Evolutionary conservation across 2,888 invertebrate species (phyloP).

Genomic region (Isotomurus palustris): DNA sequence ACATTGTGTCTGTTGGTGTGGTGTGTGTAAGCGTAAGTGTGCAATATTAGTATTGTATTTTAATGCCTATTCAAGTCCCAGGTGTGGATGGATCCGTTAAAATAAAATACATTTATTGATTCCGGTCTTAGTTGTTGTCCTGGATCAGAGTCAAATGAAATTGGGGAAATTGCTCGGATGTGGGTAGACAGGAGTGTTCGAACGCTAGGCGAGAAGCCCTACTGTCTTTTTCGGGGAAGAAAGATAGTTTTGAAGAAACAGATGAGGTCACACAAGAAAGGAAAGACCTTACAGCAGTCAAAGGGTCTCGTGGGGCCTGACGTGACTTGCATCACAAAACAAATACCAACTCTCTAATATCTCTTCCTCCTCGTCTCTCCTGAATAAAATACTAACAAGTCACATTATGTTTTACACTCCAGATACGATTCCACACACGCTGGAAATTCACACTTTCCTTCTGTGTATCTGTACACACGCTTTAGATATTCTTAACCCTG

Average conservation of each 20-base stretch:
- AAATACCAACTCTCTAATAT: neutral
- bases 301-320: constrained; percentile 30
- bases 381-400: neutral
- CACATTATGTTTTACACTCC: too few species aligned
- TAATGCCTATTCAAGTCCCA: too few species aligned
- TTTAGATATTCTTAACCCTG: too few species aligned
- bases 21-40: neutral
- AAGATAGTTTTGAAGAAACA: constrained; percentile 19
- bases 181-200: constrained; percentile 1
- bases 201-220: neutral
- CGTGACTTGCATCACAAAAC: constrained; percentile 26
- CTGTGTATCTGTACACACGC: too few species aligned
- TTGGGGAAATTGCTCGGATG: constrained; percentile 3
- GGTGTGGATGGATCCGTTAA: constrained; percentile 30
- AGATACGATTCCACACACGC: too few species aligned
- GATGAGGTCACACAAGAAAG: constrained; percentile 30
- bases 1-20: too few species aligned
- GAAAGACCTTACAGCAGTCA: constrained; percentile 13
- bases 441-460: too few species aligned
- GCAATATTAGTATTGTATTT: too few species aligned
- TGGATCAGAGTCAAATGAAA: neutral
- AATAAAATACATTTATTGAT: constrained; percentile 38
- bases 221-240: constrained; percentile 13
- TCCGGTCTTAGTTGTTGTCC: neutral
- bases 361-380: too few species aligned